These are phyloP conservation scores for Acleris literana DNA, from an alignment of 2,888 invertebrate species.

Conservation along the genomic window DNA sequence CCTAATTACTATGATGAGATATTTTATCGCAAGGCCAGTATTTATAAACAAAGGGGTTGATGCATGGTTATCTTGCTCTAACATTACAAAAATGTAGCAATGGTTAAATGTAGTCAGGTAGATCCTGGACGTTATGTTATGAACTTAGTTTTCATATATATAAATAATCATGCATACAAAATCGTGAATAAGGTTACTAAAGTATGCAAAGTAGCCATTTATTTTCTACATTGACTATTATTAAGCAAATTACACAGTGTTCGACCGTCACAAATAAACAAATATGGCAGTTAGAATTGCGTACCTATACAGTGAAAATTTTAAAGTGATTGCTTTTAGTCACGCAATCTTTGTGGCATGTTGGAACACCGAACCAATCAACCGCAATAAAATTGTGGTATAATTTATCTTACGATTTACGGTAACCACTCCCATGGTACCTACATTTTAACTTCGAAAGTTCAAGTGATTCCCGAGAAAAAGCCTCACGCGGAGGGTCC, in stretches of 20 bases:
- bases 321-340: constrained; percentile 33
- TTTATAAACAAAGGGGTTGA: constrained; percentile 10
- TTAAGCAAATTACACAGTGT: background rate
- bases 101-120: background rate
- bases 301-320: constrained; percentile 10
- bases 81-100: background rate
- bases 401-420: constrained; percentile 34
- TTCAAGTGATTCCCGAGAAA: constrained; percentile 11
- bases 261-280: constrained; percentile 3
- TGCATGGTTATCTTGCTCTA: background rate
- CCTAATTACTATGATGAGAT: background rate
- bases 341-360: constrained; percentile 33
- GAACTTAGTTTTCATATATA: background rate
- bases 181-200: constrained; percentile 2
- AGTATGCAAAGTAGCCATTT: background rate
- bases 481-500: constrained; percentile 6
- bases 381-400: constrained; percentile 11
- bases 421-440: constrained; percentile 3
- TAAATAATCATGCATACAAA: background rate
- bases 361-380: constrained; percentile 32
- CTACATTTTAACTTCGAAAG: background rate
- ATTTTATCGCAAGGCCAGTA: constrained; percentile 1
- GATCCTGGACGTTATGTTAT: background rate
- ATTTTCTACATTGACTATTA: background rate
- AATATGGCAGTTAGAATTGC: constrained; percentile 8